phyloP scores from a whole-genome alignment of 2,797 vertebrate genomes.

The Chiroxiphia lanceolata region DNA sequence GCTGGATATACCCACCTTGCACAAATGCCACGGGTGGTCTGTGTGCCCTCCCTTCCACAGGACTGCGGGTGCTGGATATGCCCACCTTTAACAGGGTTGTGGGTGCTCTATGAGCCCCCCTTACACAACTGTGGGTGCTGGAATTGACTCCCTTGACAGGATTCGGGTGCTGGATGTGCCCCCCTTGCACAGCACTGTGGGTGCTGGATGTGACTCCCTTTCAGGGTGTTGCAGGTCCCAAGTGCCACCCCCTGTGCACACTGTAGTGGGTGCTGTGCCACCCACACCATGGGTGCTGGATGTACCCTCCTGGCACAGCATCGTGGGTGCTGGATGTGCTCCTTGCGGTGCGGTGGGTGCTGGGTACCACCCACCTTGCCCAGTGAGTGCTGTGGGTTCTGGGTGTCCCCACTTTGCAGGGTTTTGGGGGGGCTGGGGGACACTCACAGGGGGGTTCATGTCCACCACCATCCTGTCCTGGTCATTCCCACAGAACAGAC shows the following conservation, averaged over 20 bases:
- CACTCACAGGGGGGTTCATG: not conserved
- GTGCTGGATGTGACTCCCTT: not conserved
- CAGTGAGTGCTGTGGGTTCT: not conserved
- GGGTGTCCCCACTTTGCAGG: accelerated
- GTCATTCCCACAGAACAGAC: not conserved
- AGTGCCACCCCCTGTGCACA: not conserved
- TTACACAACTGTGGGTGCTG: accelerated
- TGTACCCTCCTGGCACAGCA: not conserved
- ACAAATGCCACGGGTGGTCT: too few relatives aligned
- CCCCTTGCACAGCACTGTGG: accelerated
- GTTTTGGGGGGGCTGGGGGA: not conserved
- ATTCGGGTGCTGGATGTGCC: too few relatives aligned
- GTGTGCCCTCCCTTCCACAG: accelerated
- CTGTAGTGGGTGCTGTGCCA: not conserved
- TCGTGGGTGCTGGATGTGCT: not conserved
- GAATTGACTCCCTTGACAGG: accelerated
- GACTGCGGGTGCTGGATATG: not conserved
- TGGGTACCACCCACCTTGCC: not conserved
- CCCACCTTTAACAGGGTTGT: accelerated
- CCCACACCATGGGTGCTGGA: not conserved
- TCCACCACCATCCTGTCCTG: not conserved
- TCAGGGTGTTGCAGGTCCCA: not conserved
- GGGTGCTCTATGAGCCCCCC: accelerated
- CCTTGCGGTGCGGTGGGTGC: not conserved
- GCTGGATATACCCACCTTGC: too few relatives aligned